These are phyloP conservation scores for Parazoanthus swiftii DNA, from an alignment of 92 coral and sea anemone genomes.

Conservation along the genomic window DNA sequence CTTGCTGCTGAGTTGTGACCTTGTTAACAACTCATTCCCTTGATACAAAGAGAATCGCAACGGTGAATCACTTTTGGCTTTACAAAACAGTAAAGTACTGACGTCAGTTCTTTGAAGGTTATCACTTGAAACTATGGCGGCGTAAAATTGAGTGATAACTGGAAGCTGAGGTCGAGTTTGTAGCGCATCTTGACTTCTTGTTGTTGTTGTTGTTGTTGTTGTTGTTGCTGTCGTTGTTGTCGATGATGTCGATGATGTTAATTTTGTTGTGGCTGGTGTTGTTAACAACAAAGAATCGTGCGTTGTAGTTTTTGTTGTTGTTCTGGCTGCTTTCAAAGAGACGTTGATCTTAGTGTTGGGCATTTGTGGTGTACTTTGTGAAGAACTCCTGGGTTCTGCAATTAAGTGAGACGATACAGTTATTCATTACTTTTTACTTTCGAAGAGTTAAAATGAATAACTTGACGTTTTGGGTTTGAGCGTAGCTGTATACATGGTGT, in stretches of 20 bases:
- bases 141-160: neutral
- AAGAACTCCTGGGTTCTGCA: neutral
- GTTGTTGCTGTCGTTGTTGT: neutral
- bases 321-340: neutral
- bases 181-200: neutral
- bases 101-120: neutral
- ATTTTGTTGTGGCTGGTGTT: neutral
- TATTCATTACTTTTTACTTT: no score
- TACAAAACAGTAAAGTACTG: neutral
- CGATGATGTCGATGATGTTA: no score
- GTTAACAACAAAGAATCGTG: neutral
- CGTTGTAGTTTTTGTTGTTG: neutral
- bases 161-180: neutral
- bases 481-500: no score
- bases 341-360: neutral
- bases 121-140: neutral
- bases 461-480: no score
- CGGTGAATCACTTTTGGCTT: neutral
- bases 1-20: neutral
- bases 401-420: neutral
- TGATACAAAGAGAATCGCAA: neutral
- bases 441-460: no score
- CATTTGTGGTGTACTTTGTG: neutral
- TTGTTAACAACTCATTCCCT: neutral
- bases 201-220: neutral